A percentile compares a stretch with the other conserved stretches of the same genome.
phyloP scores from a whole-genome alignment of 2,113 vertebrate species.

The Labeo catla region DNA sequence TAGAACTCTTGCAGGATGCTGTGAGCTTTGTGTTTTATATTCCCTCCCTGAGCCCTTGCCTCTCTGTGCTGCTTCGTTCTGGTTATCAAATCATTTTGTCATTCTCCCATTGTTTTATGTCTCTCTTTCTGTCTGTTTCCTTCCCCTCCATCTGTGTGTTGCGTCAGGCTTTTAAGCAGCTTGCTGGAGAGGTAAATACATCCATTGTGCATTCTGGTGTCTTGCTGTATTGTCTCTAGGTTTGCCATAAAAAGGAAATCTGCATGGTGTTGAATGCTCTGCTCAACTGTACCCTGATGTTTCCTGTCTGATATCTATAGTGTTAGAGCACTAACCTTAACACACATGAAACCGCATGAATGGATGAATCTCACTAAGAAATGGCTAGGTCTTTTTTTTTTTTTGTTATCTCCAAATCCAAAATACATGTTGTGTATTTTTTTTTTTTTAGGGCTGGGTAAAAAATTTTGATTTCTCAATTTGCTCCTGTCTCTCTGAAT shows the following conservation, averaged over 20 bases:
- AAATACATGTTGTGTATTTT: too few relatives aligned
- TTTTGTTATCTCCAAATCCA: too few relatives aligned
- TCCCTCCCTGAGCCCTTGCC: slow-evolving; percentile 32
- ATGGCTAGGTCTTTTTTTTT: neutral
- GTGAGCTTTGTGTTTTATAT: slow-evolving; percentile 5
- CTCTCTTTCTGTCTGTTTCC: slow-evolving; percentile 45
- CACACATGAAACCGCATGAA: neutral
- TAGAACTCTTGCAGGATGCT: neutral
- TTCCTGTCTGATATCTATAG: slow-evolving; percentile 39
- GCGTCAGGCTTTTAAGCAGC: slow-evolving; percentile 65
- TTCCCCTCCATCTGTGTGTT: slow-evolving; percentile 52
- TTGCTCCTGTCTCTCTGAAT: too few relatives aligned
- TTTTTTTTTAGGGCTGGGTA: too few relatives aligned
- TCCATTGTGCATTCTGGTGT: slow-evolving; percentile 49
- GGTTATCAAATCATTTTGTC: slow-evolving; percentile 52
- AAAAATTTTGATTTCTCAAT: too few relatives aligned
- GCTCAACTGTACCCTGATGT: slow-evolving; percentile 21
- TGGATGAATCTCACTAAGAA: neutral
- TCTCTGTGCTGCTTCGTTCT: slow-evolving; percentile 33
- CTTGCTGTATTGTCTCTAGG: slow-evolving; percentile 50
- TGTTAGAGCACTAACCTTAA: slow-evolving; percentile 30
- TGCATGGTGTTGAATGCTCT: slow-evolving; percentile 8
- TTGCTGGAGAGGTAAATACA: slow-evolving; percentile 67
- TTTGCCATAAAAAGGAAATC: slow-evolving; percentile 12
- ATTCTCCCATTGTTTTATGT: slow-evolving; percentile 58